Percentiles rank a stretch among this genome's conserved stretches.
Conservation (phyloP, 2,888 invertebrate genomes). For the Lithophane semibrunnea region DNA sequence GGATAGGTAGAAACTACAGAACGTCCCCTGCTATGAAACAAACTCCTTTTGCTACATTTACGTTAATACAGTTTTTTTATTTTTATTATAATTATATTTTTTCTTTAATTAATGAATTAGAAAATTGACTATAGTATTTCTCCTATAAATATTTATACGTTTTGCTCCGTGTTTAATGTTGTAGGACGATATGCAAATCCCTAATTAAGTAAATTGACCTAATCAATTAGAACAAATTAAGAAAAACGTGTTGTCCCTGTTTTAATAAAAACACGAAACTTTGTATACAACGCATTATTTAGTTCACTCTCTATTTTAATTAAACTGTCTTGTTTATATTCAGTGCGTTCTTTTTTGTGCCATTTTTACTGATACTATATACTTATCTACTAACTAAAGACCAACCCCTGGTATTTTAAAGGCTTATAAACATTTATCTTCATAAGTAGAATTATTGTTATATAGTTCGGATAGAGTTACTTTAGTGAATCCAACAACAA, state of each 20-base stretch:
- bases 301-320: constrained; percentile 22
- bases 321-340: constrained; percentile 16
- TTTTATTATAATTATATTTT: background rate
- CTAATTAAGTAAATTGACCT: constrained; percentile 33
- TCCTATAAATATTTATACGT: background rate
- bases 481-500: no score
- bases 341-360: background rate
- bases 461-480: background rate
- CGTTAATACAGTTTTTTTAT: no score
- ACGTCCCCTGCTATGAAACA: background rate
- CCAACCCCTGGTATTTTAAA: background rate
- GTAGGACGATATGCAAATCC: constrained; percentile 12
- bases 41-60: background rate
- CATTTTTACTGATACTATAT: no score
- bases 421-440: background rate
- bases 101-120: background rate
- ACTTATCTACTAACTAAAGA: background rate
- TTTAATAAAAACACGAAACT: constrained; percentile 19
- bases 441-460: background rate
- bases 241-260: constrained; percentile 13
- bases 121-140: background rate
- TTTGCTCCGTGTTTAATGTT: background rate
- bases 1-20: no score
- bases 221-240: constrained; percentile 30
- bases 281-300: constrained; percentile 14